These are phyloP conservation scores for Merodon equestris DNA, from an alignment of 2,888 invertebrate genomes.

Conservation along the genomic window DNA sequence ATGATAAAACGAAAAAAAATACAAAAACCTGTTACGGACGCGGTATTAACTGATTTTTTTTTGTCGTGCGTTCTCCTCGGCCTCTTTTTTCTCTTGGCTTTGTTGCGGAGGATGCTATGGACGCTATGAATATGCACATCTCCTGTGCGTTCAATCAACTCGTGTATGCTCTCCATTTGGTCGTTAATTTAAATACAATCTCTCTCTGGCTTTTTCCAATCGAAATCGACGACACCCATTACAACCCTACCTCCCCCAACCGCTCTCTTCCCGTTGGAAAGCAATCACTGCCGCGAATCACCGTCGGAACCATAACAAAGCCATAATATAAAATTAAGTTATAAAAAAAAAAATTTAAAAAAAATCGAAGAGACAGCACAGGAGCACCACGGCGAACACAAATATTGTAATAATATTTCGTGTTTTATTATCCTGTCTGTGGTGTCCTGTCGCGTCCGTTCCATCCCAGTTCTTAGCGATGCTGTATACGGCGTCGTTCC, in stretches of 20 bases:
- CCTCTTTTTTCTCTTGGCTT: too few species aligned
- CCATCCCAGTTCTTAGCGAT: too few species aligned
- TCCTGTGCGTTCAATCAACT: too few species aligned
- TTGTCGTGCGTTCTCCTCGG: too few species aligned
- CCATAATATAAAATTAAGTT: constrained; percentile 49
- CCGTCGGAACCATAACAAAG: constrained; percentile 37
- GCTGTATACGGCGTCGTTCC: not conserved
- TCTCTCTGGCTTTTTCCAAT: constrained; percentile 11
- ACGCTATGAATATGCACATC: too few species aligned
- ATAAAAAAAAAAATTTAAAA: constrained; percentile 27
- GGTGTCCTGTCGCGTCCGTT: not conserved
- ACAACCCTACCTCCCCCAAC: not conserved
- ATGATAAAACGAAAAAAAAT: too few species aligned
- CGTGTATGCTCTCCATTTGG: constrained; percentile 12
- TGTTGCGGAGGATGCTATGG: too few species aligned
- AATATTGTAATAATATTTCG: constrained; percentile 41
- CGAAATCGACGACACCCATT: constrained; percentile 10
- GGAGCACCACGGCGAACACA: not conserved
- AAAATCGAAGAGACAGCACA: too few species aligned
- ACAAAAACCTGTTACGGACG: too few species aligned
- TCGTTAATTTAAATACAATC: constrained; percentile 40
- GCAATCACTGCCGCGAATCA: constrained; percentile 33
- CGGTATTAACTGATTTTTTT: too few species aligned
- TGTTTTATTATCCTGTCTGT: constrained; percentile 23
- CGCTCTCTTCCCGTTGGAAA: not conserved